phyloP scores from a whole-genome alignment of 92 coral and sea anemone species.

The Phenganax stokvisi region DNA sequence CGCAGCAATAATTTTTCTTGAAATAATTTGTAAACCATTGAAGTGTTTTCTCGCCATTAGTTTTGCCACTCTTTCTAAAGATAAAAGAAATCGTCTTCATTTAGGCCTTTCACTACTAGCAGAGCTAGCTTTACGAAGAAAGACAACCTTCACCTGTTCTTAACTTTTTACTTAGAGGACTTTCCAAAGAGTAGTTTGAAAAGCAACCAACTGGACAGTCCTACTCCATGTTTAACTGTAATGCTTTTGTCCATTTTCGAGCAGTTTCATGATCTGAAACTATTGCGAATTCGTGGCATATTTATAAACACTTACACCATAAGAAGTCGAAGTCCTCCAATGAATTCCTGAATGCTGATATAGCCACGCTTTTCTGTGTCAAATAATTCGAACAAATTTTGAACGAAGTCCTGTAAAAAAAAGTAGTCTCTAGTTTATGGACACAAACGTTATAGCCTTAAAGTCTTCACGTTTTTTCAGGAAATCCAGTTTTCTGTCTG shows the following conservation, averaged over 20 bases:
- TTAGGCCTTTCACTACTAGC: not conserved
- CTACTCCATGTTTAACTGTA: no score
- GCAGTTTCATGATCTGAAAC: no score
- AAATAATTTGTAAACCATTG: slow-evolving; percentile 40
- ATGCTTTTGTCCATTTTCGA: no score
- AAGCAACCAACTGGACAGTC: no score
- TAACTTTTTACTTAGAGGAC: no score
- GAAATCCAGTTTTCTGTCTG: not conserved
- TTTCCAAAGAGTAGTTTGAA: no score
- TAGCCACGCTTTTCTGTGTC: slow-evolving; percentile 36
- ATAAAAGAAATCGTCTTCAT: not conserved
- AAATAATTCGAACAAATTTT: slow-evolving; percentile 34
- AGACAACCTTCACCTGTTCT: not conserved
- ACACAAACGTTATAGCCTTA: no score
- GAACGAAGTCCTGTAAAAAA: slow-evolving; percentile 20
- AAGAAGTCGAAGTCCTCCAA: slow-evolving; percentile 38
- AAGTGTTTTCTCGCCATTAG: slow-evolving; percentile 29
- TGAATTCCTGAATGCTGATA: slow-evolving; percentile 33
- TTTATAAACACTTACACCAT: slow-evolving; percentile 15
- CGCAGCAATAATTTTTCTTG: slow-evolving; percentile 70
- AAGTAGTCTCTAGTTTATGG: not conserved
- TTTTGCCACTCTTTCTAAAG: slow-evolving; percentile 22
- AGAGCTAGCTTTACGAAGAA: not conserved
- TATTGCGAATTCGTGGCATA: not conserved
- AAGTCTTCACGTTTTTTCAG: no score